A percentile compares a stretch with the other conserved stretches of the same genome.
These are phyloP conservation scores for Sciurus vulgaris DNA, from an alignment of 2,797 vertebrate genomes.

Conservation along the genomic window DNA sequence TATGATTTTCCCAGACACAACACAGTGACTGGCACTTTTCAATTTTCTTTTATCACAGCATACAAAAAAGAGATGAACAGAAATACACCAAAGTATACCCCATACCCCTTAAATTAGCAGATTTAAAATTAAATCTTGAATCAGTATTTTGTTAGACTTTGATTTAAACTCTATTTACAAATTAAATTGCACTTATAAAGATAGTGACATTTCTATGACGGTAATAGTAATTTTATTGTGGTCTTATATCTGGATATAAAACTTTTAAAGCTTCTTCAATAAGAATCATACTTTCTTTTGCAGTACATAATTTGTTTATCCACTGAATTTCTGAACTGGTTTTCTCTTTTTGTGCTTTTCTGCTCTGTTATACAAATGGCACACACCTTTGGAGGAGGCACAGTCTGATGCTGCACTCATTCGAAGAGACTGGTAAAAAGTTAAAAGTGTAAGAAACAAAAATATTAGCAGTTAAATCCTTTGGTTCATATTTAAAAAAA, in stretches of 20 bases:
- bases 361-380: conserved; percentile 83
- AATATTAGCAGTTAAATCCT: conserved; percentile 85
- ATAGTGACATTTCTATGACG: conserved; percentile 80
- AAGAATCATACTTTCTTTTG: conserved; percentile 85
- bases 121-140: conserved; percentile 74
- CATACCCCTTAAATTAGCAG: conserved; percentile 69
- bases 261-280: conserved; percentile 86
- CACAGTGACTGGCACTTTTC: conserved; percentile 8
- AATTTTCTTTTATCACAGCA: conserved; percentile 57
- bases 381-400: conserved; percentile 66
- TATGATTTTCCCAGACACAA: conserved; percentile 62
- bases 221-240: conserved; percentile 83
- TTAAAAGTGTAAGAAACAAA: conserved; percentile 84
- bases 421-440: conserved; percentile 76
- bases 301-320: conserved; percentile 83
- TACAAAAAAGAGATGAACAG: conserved; percentile 54
- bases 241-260: conserved; percentile 86
- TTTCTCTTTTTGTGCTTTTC: conserved; percentile 78
- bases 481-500: conserved; percentile 83
- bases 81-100: conserved; percentile 51
- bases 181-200: conserved; percentile 86
- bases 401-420: conserved; percentile 76
- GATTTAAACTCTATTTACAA: conserved; percentile 81
- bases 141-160: conserved; percentile 63
- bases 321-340: conserved; percentile 82